Conservation (phyloP, 2,113 vertebrate genomes). For the Isichthys henryi region DNA sequence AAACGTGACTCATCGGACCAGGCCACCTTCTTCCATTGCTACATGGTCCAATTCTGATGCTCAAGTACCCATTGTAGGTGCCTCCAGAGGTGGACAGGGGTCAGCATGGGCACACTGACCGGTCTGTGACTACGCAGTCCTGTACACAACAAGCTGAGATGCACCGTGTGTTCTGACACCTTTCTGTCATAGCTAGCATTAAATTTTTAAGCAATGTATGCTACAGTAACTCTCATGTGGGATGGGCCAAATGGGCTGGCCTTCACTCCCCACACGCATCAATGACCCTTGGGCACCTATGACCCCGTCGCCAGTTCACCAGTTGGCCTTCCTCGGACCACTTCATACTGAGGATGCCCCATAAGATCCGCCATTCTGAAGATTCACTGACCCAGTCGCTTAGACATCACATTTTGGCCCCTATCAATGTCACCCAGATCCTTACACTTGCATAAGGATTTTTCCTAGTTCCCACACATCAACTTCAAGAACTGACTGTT, state of each 20-base stretch:
- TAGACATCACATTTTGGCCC: not conserved
- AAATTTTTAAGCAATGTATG: not conserved
- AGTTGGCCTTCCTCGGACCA: not conserved
- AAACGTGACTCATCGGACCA: not conserved
- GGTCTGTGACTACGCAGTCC: not conserved
- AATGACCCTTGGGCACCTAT: not conserved
- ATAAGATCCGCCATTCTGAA: not conserved
- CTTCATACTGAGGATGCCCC: not conserved
- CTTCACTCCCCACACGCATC: not conserved
- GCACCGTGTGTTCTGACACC: not conserved
- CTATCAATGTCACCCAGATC: not conserved
- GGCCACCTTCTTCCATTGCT: not conserved
- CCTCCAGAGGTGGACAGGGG: not conserved
- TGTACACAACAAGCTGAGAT: not conserved
- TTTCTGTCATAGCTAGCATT: not conserved
- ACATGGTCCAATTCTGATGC: not conserved
- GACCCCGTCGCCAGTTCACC: not conserved
- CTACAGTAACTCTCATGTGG: not conserved
- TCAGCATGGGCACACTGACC: not conserved
- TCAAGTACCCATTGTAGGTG: not conserved
- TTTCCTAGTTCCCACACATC: not conserved
- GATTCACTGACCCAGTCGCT: not conserved
- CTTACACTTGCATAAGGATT: not conserved
- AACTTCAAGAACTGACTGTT: not conserved
- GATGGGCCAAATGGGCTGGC: not conserved